Evolutionary conservation across 2,888 invertebrate species (phyloP).

Genomic region (Macroteleia sp.): DNA sequence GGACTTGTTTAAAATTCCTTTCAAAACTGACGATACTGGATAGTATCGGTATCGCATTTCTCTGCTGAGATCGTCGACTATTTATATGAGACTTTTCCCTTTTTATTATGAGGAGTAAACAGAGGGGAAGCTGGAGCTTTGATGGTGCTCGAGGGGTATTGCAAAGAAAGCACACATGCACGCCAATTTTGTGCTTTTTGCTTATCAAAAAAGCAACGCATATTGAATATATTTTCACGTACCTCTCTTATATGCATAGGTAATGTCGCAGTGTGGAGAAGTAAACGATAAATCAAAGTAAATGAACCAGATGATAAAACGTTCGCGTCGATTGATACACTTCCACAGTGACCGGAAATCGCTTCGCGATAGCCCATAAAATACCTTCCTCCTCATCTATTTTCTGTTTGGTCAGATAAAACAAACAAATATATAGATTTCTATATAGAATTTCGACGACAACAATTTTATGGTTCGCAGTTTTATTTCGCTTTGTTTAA

Average conservation of each 20-base stretch:
- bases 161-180: constrained; percentile 37
- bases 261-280: constrained; percentile 24
- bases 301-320: constrained; percentile 55
- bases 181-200: constrained; percentile 44
- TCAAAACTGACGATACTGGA: background rate
- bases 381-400: constrained; percentile 46
- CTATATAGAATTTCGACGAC: constrained; percentile 2
- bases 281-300: constrained; percentile 60
- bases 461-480: constrained; percentile 18
- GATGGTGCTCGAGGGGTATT: constrained; percentile 31
- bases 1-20: background rate
- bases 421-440: constrained; percentile 42
- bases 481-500: constrained; percentile 27
- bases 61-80: constrained; percentile 16
- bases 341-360: constrained; percentile 57
- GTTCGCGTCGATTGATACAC: constrained; percentile 47
- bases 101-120: constrained; percentile 41
- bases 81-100: constrained; percentile 33
- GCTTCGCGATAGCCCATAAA: constrained; percentile 51
- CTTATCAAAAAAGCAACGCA: constrained; percentile 42
- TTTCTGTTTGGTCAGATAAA: constrained; percentile 40
- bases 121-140: constrained; percentile 34
- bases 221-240: constrained; percentile 37
- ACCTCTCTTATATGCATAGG: constrained; percentile 8
- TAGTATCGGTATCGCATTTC: constrained; percentile 1